Conservation (phyloP, 2,113 vertebrate species). For the Mastomys natalensis region DNA sequence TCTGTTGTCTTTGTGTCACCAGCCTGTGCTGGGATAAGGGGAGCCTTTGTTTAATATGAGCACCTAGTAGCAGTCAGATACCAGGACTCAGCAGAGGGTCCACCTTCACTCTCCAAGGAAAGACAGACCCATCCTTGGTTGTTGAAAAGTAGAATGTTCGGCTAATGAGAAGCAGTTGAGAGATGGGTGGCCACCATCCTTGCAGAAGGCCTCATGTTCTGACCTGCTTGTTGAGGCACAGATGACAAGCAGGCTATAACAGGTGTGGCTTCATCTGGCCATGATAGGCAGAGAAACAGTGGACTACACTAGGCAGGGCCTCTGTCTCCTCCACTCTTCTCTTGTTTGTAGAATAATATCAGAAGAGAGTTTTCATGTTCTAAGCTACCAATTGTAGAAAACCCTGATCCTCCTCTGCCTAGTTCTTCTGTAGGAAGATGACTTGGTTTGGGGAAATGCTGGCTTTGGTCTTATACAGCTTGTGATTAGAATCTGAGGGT, state of each 20-base stretch:
- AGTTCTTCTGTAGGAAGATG: neutral
- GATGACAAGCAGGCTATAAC: neutral
- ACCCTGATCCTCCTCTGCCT: neutral
- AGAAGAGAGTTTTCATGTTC: neutral
- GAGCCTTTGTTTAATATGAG: conserved; percentile 54
- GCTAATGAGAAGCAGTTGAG: conserved; percentile 81
- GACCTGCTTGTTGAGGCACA: neutral
- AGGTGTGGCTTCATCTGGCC: neutral
- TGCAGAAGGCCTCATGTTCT: neutral
- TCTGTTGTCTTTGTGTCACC: neutral
- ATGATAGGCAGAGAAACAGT: neutral
- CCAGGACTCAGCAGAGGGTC: neutral
- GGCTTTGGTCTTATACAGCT: neutral
- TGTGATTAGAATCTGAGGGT: neutral
- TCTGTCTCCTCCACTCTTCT: neutral
- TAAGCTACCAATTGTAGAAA: neutral
- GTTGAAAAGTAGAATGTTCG: conserved; percentile 63
- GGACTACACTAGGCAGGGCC: neutral
- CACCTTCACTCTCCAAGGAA: conserved; percentile 15
- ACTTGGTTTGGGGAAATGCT: neutral
- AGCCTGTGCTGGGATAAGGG: neutral
- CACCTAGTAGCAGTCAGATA: conserved; percentile 34
- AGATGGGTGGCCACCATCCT: conserved; percentile 57
- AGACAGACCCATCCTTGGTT: conserved; percentile 57
- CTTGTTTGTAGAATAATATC: neutral